Evolutionary conservation across 2,888 invertebrate genomes (phyloP), one percentile per base, ranked within the genome.

Genomic region (Dysmachus trigonus): DNA sequence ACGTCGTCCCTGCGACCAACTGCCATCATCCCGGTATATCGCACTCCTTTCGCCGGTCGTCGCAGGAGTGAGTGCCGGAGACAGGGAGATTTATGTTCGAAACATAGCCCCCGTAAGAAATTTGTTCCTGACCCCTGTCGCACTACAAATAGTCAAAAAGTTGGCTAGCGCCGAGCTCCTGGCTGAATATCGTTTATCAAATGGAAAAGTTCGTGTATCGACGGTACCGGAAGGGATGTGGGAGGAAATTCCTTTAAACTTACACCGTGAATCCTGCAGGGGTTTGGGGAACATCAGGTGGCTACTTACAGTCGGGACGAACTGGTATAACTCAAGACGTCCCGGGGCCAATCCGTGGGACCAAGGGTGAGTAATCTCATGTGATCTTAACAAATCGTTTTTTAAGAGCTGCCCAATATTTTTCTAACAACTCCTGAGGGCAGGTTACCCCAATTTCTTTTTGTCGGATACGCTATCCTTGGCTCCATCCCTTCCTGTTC

Each of bases 321-420:
- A 41, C 6, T 22, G 82, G 3, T 27, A 83, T 83, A 83, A 83
- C 41, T 83, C 83, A 83, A 83, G 72, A 22, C 31, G 47, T 85
- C 51, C 51, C 41, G n/a, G 74, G 62, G 27, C 79, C 51, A 79
- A 79, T 79, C 47, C 22, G 31, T 73, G 74, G 51, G 15, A 31
- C 53, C 33, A 31, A 85, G 74, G 76, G 53, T 35, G 74, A 53
- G 76, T 85, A 85, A 85, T 85, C 85, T 85, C 62, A 85, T 85
- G 85, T 85, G 85, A 85, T 85, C 62, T 85, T 85, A 85, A 85
- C 85, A 85, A 85, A 85, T 85, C 76, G 76, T 85, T 85, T 85
- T 85, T 85, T 85, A 85, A 85, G 74, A 85, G 85, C 47, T 38
- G 76, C 31, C 85, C 85, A 85, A 76, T 85, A 85, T 85, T 51